A percentile compares a stretch with the other conserved stretches of the same genome.
phyloP scores from a whole-genome alignment of 2,797 vertebrate species.

The Apodemus agrarius region DNA sequence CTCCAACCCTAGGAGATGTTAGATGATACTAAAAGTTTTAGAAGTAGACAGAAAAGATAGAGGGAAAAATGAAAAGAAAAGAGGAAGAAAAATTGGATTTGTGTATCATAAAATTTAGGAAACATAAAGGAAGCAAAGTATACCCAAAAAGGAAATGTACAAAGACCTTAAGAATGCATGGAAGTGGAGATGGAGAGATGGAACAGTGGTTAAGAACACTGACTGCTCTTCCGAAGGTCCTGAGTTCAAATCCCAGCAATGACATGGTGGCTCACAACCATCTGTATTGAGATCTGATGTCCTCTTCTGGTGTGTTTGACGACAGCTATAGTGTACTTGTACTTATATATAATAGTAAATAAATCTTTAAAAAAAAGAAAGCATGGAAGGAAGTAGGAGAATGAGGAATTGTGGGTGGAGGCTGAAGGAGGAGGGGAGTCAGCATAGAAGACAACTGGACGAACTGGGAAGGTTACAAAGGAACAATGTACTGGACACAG shows the following conservation, averaged over 20 bases:
- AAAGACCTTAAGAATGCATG: neutral
- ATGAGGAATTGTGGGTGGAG: neutral
- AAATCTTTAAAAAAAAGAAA: neutral
- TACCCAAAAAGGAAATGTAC: neutral
- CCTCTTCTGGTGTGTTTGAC: too few relatives aligned
- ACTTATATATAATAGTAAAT: too few relatives aligned
- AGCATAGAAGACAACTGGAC: neutral
- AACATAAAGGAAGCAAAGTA: neutral
- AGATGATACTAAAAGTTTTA: neutral
- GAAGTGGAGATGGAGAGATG: too few relatives aligned
- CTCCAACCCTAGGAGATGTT: neutral
- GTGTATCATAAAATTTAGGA: neutral
- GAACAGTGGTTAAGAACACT: too few relatives aligned
- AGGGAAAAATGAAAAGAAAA: neutral
- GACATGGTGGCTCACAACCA: too few relatives aligned
- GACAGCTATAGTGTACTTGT: too few relatives aligned
- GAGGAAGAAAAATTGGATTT: neutral
- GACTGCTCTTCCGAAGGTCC: too few relatives aligned
- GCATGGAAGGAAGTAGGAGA: too few relatives aligned
- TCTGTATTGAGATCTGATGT: too few relatives aligned
- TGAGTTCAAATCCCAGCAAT: too few relatives aligned
- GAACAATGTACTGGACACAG: too few relatives aligned
- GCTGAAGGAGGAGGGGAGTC: neutral
- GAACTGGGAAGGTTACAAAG: neutral
- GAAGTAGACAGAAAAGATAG: neutral